Percentiles rank a stretch among this genome's conserved stretches.
phyloP scores from a whole-genome alignment of 2,113 vertebrate genomes.

The Mohoua ochrocephala region DNA sequence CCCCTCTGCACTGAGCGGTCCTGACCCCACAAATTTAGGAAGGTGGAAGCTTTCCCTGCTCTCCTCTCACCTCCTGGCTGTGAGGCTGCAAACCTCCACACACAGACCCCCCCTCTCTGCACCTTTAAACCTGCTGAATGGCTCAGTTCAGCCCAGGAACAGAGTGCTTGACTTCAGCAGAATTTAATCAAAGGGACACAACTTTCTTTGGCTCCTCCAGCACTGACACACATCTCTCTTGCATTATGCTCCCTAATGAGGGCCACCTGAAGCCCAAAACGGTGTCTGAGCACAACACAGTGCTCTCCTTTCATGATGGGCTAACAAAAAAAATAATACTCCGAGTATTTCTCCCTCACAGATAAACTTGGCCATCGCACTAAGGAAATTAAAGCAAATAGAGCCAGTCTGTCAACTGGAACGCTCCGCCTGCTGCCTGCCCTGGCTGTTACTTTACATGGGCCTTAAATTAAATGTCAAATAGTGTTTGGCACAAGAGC shows the following conservation, averaged over 20 bases:
- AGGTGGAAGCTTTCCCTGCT: background rate
- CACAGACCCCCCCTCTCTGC: background rate
- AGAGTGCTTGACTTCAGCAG: background rate
- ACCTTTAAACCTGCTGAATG: background rate
- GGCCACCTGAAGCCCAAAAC: background rate
- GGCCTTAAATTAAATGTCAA: conserved; percentile 64
- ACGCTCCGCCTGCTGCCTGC: background rate
- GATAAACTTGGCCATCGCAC: background rate
- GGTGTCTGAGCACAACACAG: background rate
- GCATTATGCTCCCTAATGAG: conserved; percentile 12
- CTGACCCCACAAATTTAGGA: background rate
- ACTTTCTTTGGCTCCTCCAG: background rate
- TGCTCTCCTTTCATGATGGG: background rate
- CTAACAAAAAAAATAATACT: background rate
- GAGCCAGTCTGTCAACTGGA: conserved; percentile 40
- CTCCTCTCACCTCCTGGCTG: background rate
- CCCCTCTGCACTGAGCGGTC: background rate
- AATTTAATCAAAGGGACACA: background rate
- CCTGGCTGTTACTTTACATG: conserved; percentile 31
- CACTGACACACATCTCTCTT: rapidly evolving
- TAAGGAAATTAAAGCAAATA: conserved; percentile 56
- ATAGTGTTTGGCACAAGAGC: conserved; percentile 43
- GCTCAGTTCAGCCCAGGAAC: background rate
- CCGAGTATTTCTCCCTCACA: background rate
- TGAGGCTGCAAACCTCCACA: background rate